Evolutionary conservation across 2,113 vertebrate genomes (phyloP), one percentile per base, ranked within the genome.

Genomic region (Forbesichthys agassizii): DNA sequence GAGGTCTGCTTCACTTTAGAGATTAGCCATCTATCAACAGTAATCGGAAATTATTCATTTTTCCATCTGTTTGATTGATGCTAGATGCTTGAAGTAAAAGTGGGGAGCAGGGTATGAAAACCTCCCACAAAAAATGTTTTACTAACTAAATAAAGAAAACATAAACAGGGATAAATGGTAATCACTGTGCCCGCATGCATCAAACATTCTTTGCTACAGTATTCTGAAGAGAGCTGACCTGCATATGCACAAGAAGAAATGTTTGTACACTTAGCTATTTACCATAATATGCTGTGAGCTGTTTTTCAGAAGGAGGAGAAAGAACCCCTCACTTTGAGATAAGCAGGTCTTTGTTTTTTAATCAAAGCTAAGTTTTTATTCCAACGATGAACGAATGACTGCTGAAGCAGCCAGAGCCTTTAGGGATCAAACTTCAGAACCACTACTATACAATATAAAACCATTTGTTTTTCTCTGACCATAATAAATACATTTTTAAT

Each of bases 241-340:
- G 86, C 75, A 78, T 77, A 73, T 66, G 68, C 77, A 79, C 75
- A 64, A 78, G 73, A 53, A 74, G 67, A 80, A 55, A 81, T 78
- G 84, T 87, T 86, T 87, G 83, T 86, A 75, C 79, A 77, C 69
- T 80, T 84, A 12, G 49, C 11, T 52, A 87, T 86, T 89, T 86
- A 85, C 78, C 77, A 82, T 85, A 84, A 90, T 86, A 86, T 84
- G 82, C 82, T 83, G 69, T 13, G 9, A 78, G 84, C 84, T 70
- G 66, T 83, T 79, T 42, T 89, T 89, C 84, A 87, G 87, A 88
- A 79, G 69, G 73, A 57, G 53, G 78, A 73, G 75, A 79, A 85
- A 84, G 83, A 83, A 87, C 78, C 83, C 82, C 85, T 84, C 80
- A 75, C 85, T 88, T 91, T 89, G 86, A 89, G 90, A 91, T 91